Evolutionary conservation across 2,113 vertebrate species (phyloP), one percentile per base, ranked within the genome.

Genomic region (Nannospalax galili): DNA sequence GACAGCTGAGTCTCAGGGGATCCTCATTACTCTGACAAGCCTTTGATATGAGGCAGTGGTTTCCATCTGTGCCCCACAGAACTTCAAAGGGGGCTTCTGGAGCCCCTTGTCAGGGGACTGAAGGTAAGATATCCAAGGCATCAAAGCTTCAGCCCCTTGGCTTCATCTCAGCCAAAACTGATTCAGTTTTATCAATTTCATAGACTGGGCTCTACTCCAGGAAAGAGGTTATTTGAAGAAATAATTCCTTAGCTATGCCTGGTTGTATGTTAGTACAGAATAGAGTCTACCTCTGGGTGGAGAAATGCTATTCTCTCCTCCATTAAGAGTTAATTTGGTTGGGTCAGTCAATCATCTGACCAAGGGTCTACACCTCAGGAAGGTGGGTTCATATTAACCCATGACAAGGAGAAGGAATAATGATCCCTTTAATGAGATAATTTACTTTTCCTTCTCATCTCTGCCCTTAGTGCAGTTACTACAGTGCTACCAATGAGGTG

Each of bases 61-160:
- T 93, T 81, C 35, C 8, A 1, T 93, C 17, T 56, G 28, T 75
- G 35, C 5, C 40, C 28, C 42, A 40, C 4, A 10, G 48, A 92
- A 37, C 70, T 56, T 95, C 58, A n/a, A 9, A 82, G 58, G 19
- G 2, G 58, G 22, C 62, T 4, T 20, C 35, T 24, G 22, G 73
- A 20, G 40, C n/a, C 48, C 48, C 26, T 52, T 58, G 8, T 15
- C 64, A 56, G 7, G 64, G 40, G 9, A 48, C 7, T 1, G 0
- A 5, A 42, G 16, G 4, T 1, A 45, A 16, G 60, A 40, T 45
- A 1, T 8, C 14, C 17, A n/a, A 69, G 35, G 0, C 24, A n/a
- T 8, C 80, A 40, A 67, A 67, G 17, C 26, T 74, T 48, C 28
- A 48, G 52, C 26, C 35, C 52, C 6, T 73, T 74, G 19, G 7